Base-by-base conservation (phyloP, 2,797 vertebrate genomes). In the Bryconaethiops microstoma region DNA sequence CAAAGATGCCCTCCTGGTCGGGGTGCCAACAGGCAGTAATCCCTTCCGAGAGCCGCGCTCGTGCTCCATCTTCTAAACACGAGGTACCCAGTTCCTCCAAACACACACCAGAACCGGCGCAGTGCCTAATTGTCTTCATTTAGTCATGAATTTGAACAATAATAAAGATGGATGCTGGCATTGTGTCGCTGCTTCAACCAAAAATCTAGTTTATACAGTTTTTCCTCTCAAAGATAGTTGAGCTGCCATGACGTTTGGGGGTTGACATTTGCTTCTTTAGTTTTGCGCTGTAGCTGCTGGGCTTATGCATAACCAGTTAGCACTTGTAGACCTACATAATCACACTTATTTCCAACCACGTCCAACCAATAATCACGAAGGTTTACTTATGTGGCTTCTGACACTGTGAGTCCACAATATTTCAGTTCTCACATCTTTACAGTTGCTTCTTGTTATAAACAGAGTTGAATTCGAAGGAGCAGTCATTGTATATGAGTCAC, bases 1-100 rank as follows among this genome's bases (percentile, higher is more conserved):
- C 82, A 98, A 96, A 90, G 97, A 99, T 16, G 97, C 96, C 25
- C 91, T 98, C 85, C 92, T 99, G 87, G 95, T 97, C 0, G 97
- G 97, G 0, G 93, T 99, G 54, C 97, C 97, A 5, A 95, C 96
- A 0, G 97, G 96, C 82, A 99, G 96, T 92, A 99, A 99, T 90
- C 97, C 97, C 50, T 99, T 98, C 91, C 95, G 97, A 79, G 97
- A 99, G 42, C 97, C 96, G 0, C 93, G 97, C 50, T 98, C 97
- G 87, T 99, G 97, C 59, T 82, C 94, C 74, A 89, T 99, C 0
- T 93, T 99, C 73, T 99, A 92, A 96, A 86, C 45, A 14, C 0
- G 40, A 82, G 77, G 76, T 81, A 72, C 21, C 9, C 23, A 40
- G 23, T 8, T 70, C 21, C 9, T 62, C 29, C 5, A 55, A 14